Base-by-base conservation (phyloP, 2,797 vertebrate species). In the Xerus rutilus region DNA sequence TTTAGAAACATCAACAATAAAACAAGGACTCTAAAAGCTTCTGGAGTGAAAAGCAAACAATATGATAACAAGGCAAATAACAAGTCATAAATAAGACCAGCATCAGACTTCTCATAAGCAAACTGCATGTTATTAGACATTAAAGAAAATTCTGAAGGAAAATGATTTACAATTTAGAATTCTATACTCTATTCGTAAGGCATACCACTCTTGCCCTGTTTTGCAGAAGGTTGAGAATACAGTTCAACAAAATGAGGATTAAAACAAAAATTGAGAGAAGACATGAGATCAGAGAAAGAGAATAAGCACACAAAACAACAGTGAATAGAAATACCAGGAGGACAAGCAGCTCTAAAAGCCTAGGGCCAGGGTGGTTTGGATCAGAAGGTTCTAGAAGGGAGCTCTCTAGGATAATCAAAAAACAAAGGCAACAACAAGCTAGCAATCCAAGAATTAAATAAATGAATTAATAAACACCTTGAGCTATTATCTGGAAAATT, bases 241-340 rank as follows among this genome's bases (percentile, higher is more conserved):
- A 47, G 21, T 87, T 95, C 65, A 94, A 72, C 12, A 81, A 88
- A 93, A 94, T 35, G 15, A 85, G 43, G 30, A 14, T n/a, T 73
- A 70, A 69, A 72, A 69, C 25, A 59, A 59, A 43, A 30, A 69
- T 6, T 69, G 64, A 89, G 59, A 73, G 77, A 86, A 76, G 47
- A 67, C n/a, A n/a, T 6, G 35, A 10, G 65, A 94, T 87, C 67
- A 77, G 35, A 76, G 49, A 85, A 87, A 77, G 0, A 30, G 32
- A 52, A 35, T 49, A 76, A 65, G 21, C 4, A 74, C 3, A 52
- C 0, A 65, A 43, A 17, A 20, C 3, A 86, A 21, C 10, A 84
- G 20, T 47, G 65, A 82, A 45, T 2, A 89, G 28, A 86, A 92
- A 92, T 15, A 45, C 21, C 45, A 64, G 30, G 7, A 73, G 43